phyloP scores from a whole-genome alignment of 2,113 vertebrate genomes.

The Heterocephalus glaber region DNA sequence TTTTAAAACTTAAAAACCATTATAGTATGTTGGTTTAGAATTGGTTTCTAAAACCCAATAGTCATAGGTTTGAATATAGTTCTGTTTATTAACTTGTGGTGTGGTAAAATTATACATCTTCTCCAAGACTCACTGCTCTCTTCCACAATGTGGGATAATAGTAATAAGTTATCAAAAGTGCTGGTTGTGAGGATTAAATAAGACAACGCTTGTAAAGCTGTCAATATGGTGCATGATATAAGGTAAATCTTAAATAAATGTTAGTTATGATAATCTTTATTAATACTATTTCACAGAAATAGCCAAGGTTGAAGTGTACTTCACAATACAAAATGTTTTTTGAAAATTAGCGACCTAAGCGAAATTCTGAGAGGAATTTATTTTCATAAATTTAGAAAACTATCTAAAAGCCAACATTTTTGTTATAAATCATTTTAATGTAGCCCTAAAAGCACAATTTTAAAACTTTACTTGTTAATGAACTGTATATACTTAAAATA shows the following conservation, averaged over 20 bases:
- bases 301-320: conserved; percentile 8
- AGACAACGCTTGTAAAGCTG: background rate
- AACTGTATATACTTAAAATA: background rate
- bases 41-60: conserved; percentile 1
- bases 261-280: background rate
- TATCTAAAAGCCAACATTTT: conserved; percentile 46
- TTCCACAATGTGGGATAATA: background rate
- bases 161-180: background rate
- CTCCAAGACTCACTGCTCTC: background rate
- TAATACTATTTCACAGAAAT: background rate
- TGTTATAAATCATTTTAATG: conserved; percentile 32
- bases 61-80: background rate
- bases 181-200: conserved; percentile 11
- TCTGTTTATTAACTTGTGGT: background rate
- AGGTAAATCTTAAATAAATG: conserved; percentile 19
- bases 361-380: conserved; percentile 21
- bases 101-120: background rate
- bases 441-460: conserved; percentile 22
- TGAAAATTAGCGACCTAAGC: background rate
- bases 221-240: background rate
- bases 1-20: background rate
- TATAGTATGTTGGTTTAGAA: background rate
- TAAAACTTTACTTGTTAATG: conserved; percentile 18
- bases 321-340: conserved; percentile 24
- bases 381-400: conserved; percentile 49